Evolutionary conservation across 1,140 invertebrate species (phyloP), one percentile per base, ranked within the genome.

Genomic region (Musca domestica): DNA sequence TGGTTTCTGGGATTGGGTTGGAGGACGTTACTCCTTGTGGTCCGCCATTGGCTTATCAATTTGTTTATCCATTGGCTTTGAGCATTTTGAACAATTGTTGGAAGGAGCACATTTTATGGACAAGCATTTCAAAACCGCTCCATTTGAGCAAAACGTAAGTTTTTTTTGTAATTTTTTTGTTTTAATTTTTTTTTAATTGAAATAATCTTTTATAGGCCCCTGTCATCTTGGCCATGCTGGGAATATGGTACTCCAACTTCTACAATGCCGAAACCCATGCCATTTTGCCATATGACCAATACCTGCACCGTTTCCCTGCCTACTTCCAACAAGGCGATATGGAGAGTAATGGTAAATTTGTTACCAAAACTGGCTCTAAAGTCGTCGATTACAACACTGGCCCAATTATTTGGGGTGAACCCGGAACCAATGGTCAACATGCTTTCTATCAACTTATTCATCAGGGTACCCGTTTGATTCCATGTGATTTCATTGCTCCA

Each of bases 261-360:
- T 95, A 90, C 81, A 93, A 93, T 17, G 91, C 94, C 12, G 96
- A 99, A 86, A 98, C 96, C 0, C 95, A 98, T 76, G 94, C 95
- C 7, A 85, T 99, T 0, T 84, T 99, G 48, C 98, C 98, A 0
- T 99, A 99, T 83, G 98, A 99, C 83, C 93, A 99, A 84, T 99
- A 99, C 83, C 83, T 99, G 71, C 98, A 99, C 80, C 89, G 97
- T 76, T 99, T 99, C 85, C 94, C 98, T 47, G 97, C 98, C 12
- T 99, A 99, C 83, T 99, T 99, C 84, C 98, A 99, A 85, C 98
- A 99, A 86, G 98, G 97, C 12, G 98, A 99, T 81, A 99, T 99
- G 98, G 98, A 99, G 84, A 98, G 95, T 69, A 99, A 99, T 85
- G 98, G 98, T 74, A 99, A 99, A 86, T 97, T 91, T 77, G 91